Percentiles rank a stretch among this genome's conserved stretches.
phyloP scores from a whole-genome alignment of 2,797 vertebrate species.

The Psittacula derbiana region DNA sequence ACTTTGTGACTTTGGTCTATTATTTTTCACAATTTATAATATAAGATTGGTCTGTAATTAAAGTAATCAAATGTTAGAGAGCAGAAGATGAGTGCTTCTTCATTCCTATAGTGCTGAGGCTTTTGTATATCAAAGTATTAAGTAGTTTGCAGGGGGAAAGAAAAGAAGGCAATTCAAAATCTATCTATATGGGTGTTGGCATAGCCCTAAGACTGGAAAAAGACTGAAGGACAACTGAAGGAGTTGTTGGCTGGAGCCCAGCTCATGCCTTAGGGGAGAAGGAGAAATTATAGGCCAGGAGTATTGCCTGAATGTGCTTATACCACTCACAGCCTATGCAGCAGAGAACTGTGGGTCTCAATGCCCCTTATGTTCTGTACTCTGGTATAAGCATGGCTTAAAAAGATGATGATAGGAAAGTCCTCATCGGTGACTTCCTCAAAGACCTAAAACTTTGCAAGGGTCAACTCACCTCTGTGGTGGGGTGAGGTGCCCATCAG shows the following conservation, averaged over 20 bases:
- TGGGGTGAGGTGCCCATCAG: background rate
- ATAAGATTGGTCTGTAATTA: background rate
- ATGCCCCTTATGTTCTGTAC: background rate
- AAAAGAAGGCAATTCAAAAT: background rate
- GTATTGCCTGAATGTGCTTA: background rate
- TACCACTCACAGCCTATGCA: background rate
- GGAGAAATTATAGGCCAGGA: background rate
- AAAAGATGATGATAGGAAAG: background rate
- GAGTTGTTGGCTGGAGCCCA: background rate
- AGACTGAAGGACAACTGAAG: background rate
- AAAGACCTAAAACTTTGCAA: background rate
- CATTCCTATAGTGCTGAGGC: background rate
- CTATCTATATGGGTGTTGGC: background rate
- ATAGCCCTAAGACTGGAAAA: background rate
- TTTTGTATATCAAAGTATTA: background rate
- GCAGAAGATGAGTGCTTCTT: background rate
- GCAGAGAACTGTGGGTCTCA: background rate
- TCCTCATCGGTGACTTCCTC: background rate
- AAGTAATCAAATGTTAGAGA: background rate
- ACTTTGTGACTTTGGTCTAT: background rate
- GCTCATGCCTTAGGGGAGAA: background rate
- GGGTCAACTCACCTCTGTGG: background rate
- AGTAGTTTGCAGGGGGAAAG: background rate
- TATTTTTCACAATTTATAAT: background rate
- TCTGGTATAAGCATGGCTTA: background rate